Percentiles rank a stretch among this genome's conserved stretches.
Evolutionary conservation across 2,888 invertebrate species (phyloP).

Genomic region (Amphimallon solstitiale): DNA sequence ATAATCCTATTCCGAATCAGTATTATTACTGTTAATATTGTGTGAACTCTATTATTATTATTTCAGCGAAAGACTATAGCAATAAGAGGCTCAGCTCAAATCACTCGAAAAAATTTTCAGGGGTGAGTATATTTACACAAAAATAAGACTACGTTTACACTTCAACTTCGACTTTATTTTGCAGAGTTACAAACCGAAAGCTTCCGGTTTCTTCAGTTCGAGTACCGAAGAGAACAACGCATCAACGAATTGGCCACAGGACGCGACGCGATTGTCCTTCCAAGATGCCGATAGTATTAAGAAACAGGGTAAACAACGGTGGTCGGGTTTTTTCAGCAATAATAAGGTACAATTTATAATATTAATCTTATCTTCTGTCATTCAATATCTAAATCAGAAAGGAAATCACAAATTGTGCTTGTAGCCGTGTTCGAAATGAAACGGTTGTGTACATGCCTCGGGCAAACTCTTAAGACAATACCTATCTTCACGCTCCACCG

Average conservation of each 20-base stretch:
- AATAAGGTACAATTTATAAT: no score
- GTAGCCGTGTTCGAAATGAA: no score
- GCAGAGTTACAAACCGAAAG: constrained; percentile 57
- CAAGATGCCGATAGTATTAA: constrained; percentile 56
- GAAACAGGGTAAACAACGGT: constrained; percentile 72
- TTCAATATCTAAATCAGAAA: no score
- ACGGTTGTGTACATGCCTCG: no score
- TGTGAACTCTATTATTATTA: constrained; percentile 35
- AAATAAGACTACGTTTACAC: neutral
- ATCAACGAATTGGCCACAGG: constrained; percentile 56
- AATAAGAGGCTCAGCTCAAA: constrained; percentile 59
- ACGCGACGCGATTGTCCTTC: constrained; percentile 46
- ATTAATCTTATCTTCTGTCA: no score
- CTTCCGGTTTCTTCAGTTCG: constrained; percentile 60
- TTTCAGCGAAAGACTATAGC: constrained; percentile 59
- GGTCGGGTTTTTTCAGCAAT: constrained; percentile 78
- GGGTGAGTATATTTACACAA: constrained; percentile 55
- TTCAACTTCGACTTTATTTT: constrained; percentile 13
- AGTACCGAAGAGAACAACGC: constrained; percentile 59
- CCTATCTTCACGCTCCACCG: no score
- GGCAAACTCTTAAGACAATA: no score
- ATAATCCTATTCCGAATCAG: no score
- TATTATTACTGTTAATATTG: no score
- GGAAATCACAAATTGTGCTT: no score
- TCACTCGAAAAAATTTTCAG: constrained; percentile 62